Conservation (phyloP, 1,140 invertebrate species). For the Lithobius niger region DNA sequence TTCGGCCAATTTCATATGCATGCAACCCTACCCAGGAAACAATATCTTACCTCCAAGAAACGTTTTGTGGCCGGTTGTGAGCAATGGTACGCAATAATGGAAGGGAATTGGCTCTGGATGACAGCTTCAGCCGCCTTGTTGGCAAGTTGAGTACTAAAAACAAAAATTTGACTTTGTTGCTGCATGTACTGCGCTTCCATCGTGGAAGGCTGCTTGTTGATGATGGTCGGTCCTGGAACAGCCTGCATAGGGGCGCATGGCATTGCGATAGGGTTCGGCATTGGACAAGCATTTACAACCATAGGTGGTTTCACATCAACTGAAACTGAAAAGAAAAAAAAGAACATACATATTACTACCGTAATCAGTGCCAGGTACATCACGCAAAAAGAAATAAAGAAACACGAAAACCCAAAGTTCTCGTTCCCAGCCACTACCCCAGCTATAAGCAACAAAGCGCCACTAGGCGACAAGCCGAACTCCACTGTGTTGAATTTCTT, state of each 20-base stretch:
- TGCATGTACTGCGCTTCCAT: slow-evolving; percentile 76
- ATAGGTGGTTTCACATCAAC: not conserved
- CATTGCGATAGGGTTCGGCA: slow-evolving; percentile 5
- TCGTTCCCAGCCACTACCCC: too few species aligned
- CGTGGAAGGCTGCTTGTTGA: slow-evolving; percentile 61
- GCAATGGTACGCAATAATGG: slow-evolving; percentile 89
- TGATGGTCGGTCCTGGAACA: slow-evolving; percentile 57
- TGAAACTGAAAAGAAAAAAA: too few species aligned
- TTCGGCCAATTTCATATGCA: too few species aligned
- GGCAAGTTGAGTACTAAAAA: slow-evolving; percentile 84
- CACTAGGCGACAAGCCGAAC: too few species aligned
- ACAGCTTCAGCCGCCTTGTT: slow-evolving; percentile 91
- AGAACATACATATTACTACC: too few species aligned
- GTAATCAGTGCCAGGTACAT: too few species aligned
- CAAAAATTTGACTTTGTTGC: slow-evolving; percentile 95
- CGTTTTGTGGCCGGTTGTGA: slow-evolving; percentile 88
- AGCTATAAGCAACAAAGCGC: too few species aligned
- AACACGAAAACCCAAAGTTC: too few species aligned
- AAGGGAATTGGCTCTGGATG: slow-evolving; percentile 68
- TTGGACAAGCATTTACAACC: slow-evolving; percentile 6
- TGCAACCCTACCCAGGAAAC: too few species aligned
- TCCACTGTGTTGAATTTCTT: too few species aligned
- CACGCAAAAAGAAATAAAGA: too few species aligned
- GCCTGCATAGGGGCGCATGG: slow-evolving; percentile 40
- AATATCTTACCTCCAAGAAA: slow-evolving; percentile 62